Percentiles rank a stretch among this genome's conserved stretches.
phyloP scores from a whole-genome alignment of 2,113 vertebrate genomes.

The Sciurus niger region DNA sequence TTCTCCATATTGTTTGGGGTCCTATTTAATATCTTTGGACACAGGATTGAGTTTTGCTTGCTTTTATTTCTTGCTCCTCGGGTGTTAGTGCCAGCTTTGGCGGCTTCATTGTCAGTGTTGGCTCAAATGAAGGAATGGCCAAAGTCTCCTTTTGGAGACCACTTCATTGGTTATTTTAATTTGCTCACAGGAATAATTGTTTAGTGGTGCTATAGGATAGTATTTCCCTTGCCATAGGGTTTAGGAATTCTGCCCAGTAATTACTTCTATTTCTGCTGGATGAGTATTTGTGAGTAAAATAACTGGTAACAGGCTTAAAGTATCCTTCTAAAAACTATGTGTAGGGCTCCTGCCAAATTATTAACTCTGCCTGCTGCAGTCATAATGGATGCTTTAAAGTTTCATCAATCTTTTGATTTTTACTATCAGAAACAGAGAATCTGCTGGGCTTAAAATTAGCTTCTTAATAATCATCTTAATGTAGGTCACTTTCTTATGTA shows the following conservation, averaged over 20 bases:
- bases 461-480: constrained; percentile 45
- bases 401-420: not conserved
- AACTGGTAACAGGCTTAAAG: constrained; percentile 36
- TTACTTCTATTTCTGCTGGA: constrained; percentile 46
- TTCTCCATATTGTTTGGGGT: constrained; percentile 51
- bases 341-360: not conserved
- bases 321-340: constrained; percentile 1
- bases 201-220: constrained; percentile 58
- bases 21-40: constrained; percentile 65
- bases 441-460: constrained; percentile 5
- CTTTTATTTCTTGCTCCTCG: constrained; percentile 57
- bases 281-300: constrained; percentile 55
- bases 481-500: not conserved
- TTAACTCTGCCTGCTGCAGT: not conserved
- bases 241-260: constrained; percentile 72
- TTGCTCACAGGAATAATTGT: constrained; percentile 72
- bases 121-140: constrained; percentile 49
- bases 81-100: constrained; percentile 39
- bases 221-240: constrained; percentile 60
- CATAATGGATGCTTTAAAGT: not conserved
- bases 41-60: constrained; percentile 34
- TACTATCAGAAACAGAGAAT: constrained; percentile 40
- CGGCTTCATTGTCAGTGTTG: constrained; percentile 30
- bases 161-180: constrained; percentile 74
- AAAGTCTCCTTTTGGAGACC: constrained; percentile 68